Base-by-base conservation (phyloP, 2,113 vertebrate species). In the Boleophthalmus pectinirostris region DNA sequence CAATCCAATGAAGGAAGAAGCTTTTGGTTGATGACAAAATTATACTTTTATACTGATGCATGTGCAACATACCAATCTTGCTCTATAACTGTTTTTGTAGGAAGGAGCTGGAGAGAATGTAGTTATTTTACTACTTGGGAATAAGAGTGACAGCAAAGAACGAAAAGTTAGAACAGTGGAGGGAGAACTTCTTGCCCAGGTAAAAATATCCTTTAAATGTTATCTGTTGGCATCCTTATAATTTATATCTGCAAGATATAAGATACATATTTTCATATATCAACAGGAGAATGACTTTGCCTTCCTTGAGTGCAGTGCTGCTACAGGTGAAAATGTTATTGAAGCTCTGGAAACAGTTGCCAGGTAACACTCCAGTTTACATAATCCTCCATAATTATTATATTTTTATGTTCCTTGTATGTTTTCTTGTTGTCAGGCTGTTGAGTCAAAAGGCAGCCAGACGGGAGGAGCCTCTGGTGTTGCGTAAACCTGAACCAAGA, bases 231-330 rank as follows among this genome's bases (percentile, higher is more conserved):
- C 57, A 25, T 14, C 12, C 23, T 24, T 58, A 58, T 14, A 25
- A 4, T 56, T 24, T 24, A 58, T 25, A 58, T 25, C 2, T 61
- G 24, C 24, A 33, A 29, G 29, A 6, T 2, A 56, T 23, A 46
- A 49, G 2, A 69, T 0, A 1, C 24, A 51, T 38, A 12, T n/a
- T 64, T 73, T 61, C 58, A 29, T 18, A 24, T 18, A 38, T 79
- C 69, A 21, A 67, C 76, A 99, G 97, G 95, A 96, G 72, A 92
- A 94, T 71, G 92, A 92, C 35, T 87, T 95, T 68, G 73, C 81
- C 67, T 98, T 98, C 68, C 91, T 91, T 0, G 97, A 99, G 85
- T 98, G 97, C 83, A 98, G 97, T 0, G 97, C 95, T 53, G 93
- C 92, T 65, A 95, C 95, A 0, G 97, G 96, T 10, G 92, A 96